These are phyloP conservation scores for Lasius platythorax DNA, from an alignment of 2,888 invertebrate species.

Conservation along the genomic window DNA sequence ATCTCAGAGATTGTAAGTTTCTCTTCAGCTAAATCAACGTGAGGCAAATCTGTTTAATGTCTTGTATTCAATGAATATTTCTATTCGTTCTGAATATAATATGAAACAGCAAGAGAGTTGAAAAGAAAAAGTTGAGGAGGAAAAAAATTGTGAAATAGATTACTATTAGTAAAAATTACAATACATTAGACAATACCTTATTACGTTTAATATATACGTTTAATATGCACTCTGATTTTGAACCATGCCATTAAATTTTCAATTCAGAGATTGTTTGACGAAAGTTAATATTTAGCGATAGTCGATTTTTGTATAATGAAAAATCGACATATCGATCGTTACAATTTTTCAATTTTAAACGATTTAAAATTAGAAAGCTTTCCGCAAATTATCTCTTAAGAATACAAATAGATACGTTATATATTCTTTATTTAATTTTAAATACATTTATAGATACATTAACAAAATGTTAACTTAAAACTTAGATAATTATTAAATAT, in stretches of 20 bases:
- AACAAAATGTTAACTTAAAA: neutral
- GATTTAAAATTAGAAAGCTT: constrained; percentile 9
- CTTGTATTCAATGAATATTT: neutral
- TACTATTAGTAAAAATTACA: neutral
- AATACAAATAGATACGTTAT: neutral
- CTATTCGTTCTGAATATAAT: neutral
- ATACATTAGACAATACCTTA: neutral
- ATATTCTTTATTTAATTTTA: neutral
- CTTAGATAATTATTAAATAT: neutral
- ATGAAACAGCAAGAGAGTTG: neutral
- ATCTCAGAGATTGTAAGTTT: neutral
- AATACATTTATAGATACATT: neutral
- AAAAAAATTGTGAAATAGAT: neutral
- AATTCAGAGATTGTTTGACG: neutral
- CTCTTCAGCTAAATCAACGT: neutral
- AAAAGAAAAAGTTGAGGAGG: neutral
- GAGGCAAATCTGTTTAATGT: neutral
- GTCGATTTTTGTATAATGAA: neutral
- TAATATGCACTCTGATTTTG: neutral
- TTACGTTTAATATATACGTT: neutral
- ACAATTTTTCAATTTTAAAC: neutral
- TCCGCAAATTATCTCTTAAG: neutral
- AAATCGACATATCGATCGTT: neutral
- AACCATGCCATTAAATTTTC: neutral
- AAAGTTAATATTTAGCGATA: constrained; percentile 12